Percentiles rank a stretch among this genome's conserved stretches.
Evolutionary conservation across 1,140 invertebrate species (phyloP).

Genomic region (Samia ricini): DNA sequence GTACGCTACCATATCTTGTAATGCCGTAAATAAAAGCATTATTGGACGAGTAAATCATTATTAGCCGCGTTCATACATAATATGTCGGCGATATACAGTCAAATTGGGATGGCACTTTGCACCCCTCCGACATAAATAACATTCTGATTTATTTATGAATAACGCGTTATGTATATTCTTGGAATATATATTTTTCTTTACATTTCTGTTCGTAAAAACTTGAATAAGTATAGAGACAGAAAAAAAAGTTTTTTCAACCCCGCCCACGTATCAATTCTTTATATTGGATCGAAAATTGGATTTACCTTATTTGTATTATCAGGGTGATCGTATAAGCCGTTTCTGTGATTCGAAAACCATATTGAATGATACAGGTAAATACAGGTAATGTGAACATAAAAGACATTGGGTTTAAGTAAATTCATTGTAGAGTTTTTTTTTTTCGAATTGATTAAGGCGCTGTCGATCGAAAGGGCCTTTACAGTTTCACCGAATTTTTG

Average conservation of each 20-base stretch:
- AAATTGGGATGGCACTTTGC: constrained; percentile 7
- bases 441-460: no score
- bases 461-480: no score
- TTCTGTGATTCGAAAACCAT: no score
- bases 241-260: not conserved
- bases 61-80: constrained; percentile 12
- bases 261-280: not conserved
- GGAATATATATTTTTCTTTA: not conserved
- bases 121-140: constrained; percentile 12
- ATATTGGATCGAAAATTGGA: not conserved
- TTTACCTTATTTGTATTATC: not conserved
- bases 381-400: no score
- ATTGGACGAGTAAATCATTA: constrained; percentile 9
- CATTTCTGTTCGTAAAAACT: not conserved
- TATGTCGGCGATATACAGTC: constrained; percentile 11
- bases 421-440: no score
- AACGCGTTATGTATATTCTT: not conserved
- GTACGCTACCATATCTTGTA: not conserved
- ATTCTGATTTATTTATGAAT: constrained; percentile 10
- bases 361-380: no score
- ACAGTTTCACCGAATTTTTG: no score
- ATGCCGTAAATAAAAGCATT: constrained; percentile 3
- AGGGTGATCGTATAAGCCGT: not conserved
- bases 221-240: not conserved
- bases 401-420: no score